Evolutionary conservation across 2,113 vertebrate genomes (phyloP).

Genomic region (Upupa epops): DNA sequence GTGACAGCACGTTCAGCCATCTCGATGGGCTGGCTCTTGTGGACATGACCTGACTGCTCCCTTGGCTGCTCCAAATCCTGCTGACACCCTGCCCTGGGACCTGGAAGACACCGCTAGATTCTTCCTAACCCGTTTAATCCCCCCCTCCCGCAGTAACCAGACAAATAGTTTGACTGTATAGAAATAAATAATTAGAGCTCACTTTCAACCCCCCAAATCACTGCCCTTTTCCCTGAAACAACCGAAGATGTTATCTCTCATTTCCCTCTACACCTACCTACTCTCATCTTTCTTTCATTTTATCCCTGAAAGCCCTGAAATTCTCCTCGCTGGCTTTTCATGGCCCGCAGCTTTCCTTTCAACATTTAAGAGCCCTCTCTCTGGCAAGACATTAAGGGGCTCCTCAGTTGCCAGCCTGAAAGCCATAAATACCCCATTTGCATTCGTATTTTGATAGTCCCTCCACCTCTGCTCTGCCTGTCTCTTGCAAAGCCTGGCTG

Average conservation of each 20-base stretch:
- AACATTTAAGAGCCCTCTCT: slow-evolving; percentile 35
- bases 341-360: slow-evolving; percentile 49
- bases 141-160: background rate
- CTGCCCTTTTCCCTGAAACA: slow-evolving; percentile 53
- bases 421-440: slow-evolving; percentile 13
- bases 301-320: slow-evolving; percentile 32
- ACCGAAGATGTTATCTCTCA: slow-evolving; percentile 43
- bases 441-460: slow-evolving; percentile 21
- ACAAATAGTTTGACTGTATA: background rate
- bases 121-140: background rate
- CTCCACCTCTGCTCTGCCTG: background rate
- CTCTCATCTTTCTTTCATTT: slow-evolving; percentile 3
- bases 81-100: background rate
- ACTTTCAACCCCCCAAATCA: background rate
- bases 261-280: slow-evolving; percentile 46
- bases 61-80: background rate
- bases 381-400: slow-evolving; percentile 65
- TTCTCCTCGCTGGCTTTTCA: background rate
- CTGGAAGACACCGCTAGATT: background rate
- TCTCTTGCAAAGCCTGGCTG: background rate
- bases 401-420: slow-evolving; percentile 14
- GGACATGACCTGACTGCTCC: background rate
- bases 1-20: no score
- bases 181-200: background rate
- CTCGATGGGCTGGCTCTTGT: rapidly evolving